A percentile compares a stretch with the other conserved stretches of the same genome.
These are phyloP conservation scores for Choloepus hoffmanni DNA, from an alignment of 2,113 vertebrate genomes.

Conservation along the genomic window DNA sequence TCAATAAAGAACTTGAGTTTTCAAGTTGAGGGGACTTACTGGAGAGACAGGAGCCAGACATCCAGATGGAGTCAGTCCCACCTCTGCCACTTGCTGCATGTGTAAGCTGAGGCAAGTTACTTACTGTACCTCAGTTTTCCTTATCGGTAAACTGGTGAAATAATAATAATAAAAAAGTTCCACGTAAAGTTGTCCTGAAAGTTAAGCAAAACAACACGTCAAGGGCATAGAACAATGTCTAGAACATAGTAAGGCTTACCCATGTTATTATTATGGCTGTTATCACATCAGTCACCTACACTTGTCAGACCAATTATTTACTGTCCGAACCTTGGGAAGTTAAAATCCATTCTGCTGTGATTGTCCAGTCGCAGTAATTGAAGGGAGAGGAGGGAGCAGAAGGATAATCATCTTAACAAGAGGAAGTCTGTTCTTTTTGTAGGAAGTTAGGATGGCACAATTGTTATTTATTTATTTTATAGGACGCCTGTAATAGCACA, in stretches of 20 bases:
- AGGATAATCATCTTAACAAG: conserved; percentile 13
- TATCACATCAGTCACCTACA: not conserved
- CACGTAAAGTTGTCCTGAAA: not conserved
- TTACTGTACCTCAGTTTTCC: not conserved
- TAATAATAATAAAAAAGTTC: not conserved
- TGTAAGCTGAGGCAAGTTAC: not conserved
- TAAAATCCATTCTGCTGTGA: conserved; percentile 45
- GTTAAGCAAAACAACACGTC: not conserved
- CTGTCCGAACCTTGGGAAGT: conserved; percentile 40
- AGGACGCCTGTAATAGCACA: not conserved
- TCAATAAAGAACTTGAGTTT: not conserved
- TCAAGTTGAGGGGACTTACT: not conserved
- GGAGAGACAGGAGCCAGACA: conserved; percentile 2
- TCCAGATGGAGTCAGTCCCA: conserved; percentile 19
- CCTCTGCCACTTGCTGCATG: not conserved
- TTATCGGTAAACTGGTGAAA: conserved; percentile 31
- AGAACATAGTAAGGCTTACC: not conserved
- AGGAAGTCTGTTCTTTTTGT: conserved; percentile 15
- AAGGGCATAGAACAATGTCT: not conserved
- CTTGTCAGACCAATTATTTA: conserved; percentile 27
- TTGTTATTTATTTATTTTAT: conserved; percentile 21
- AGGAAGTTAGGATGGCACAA: conserved; percentile 7
- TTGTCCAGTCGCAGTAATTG: conserved; percentile 35
- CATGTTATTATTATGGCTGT: not conserved
- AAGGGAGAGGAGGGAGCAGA: not conserved